Evolutionary conservation across 2,797 vertebrate species (phyloP).

Genomic region (Acestrorhynchus altus): DNA sequence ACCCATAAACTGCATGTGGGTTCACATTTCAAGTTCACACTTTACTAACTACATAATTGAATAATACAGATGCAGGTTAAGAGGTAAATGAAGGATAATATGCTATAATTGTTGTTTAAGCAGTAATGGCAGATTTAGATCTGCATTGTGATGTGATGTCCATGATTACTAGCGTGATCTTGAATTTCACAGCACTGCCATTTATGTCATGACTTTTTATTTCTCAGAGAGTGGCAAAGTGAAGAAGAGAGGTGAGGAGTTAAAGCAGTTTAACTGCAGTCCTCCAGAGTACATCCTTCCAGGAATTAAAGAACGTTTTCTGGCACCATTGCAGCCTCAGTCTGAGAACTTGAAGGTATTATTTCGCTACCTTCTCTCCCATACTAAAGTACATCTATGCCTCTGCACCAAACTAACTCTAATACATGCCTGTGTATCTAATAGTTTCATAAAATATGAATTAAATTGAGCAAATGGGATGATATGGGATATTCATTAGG

Average conservation of each 20-base stretch:
- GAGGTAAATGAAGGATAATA: background rate
- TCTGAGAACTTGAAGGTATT: constrained; percentile 89
- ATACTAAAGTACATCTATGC: no score
- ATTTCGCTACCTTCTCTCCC: no score
- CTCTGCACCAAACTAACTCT: no score
- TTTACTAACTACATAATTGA: background rate
- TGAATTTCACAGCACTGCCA: background rate
- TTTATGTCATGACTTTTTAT: background rate
- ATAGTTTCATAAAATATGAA: no score
- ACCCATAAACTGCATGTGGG: background rate
- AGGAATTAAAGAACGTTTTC: constrained; percentile 85
- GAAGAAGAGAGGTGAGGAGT: constrained; percentile 80
- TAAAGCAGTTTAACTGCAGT: constrained; percentile 82
- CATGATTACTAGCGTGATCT: background rate
- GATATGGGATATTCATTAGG: no score
- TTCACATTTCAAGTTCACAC: background rate
- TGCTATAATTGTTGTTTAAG: background rate
- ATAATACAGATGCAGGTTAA: background rate
- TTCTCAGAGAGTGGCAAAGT: constrained; percentile 59
- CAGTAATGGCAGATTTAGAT: background rate
- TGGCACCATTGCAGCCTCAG: constrained; percentile 86
- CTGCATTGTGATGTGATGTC: background rate
- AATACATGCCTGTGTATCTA: no score
- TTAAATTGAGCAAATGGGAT: no score
- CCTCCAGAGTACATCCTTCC: constrained; percentile 91